A percentile compares a stretch with the other conserved stretches of the same genome.
These are phyloP conservation scores for Dasypogon diadema DNA, from an alignment of 2,888 invertebrate genomes.

Conservation along the genomic window DNA sequence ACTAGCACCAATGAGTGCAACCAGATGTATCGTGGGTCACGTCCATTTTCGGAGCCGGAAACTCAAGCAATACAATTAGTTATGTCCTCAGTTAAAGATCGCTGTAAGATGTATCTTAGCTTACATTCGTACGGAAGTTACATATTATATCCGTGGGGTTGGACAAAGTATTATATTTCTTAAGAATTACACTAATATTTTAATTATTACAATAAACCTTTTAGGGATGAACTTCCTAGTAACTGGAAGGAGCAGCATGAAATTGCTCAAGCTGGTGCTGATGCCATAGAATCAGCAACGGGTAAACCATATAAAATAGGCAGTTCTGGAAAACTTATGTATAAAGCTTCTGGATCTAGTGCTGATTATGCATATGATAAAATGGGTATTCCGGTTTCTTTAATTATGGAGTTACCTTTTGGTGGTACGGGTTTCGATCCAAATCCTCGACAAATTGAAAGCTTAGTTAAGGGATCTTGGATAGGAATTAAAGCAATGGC, in stretches of 20 bases:
- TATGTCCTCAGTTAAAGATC: slow-evolving; percentile 67
- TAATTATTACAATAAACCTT: too few relatives aligned
- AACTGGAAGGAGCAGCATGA: slow-evolving; percentile 67
- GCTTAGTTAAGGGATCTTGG: slow-evolving; percentile 74
- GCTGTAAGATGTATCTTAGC: slow-evolving; percentile 74
- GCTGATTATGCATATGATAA: slow-evolving; percentile 75
- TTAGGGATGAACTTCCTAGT: slow-evolving; percentile 67
- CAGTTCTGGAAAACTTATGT: slow-evolving; percentile 69
- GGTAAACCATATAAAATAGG: slow-evolving; percentile 66
- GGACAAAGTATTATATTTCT: slow-evolving; percentile 67
- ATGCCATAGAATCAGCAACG: slow-evolving; percentile 64
- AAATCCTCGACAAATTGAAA: slow-evolving; percentile 71
- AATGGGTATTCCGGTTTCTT: slow-evolving; percentile 72
- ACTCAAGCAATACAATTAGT: slow-evolving; percentile 72
- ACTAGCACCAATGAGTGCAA: slow-evolving; percentile 69
- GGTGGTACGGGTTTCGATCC: slow-evolving; percentile 74
- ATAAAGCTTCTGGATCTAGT: slow-evolving; percentile 73
- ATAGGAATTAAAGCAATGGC: slow-evolving; percentile 66
- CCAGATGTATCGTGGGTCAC: slow-evolving; percentile 74
- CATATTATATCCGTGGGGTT: slow-evolving; percentile 75
- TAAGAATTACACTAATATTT: not conserved
- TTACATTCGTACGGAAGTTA: slow-evolving; percentile 79
- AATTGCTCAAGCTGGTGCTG: slow-evolving; percentile 64
- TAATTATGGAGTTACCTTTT: slow-evolving; percentile 74
- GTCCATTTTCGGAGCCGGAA: slow-evolving; percentile 77